Evolutionary conservation across 2,797 vertebrate species (phyloP), one percentile per base, ranked within the genome.

Genomic region (Champsocephalus gunnari): DNA sequence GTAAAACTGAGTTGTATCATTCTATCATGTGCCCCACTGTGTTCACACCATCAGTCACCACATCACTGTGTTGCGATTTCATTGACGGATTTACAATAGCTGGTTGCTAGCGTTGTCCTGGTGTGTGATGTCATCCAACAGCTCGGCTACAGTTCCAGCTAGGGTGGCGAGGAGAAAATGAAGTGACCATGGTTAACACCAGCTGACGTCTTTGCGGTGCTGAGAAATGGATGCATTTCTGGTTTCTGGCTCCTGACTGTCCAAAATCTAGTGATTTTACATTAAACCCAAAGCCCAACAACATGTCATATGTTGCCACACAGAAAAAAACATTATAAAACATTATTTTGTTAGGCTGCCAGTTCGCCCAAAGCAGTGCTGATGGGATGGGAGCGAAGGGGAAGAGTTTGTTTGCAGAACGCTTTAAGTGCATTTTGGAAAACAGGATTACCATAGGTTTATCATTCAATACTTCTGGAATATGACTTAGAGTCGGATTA

Each of bases 151-250:
- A 77, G 78, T 50, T 80, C 47, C 65, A 50, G 24, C 24, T 24
- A 24, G 28, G 13, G 62, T 68, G 60, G 70, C 1, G 12, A 57
- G 28, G 50, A 86, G 85, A 77, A 83, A 79, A 86, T 87, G 44
- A 84, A 77, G 66, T 75, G 77, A 70, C 47, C 72, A 73, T 64
- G 75, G 78, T 72, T 79, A 74, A 81, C 72, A 65, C 55, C 10
- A 76, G 68, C 79, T 82, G 67, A 81, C 75, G 69, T 67, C 69
- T 76, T 82, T 69, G 53, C 55, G 75, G 58, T 79, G 43, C 71
- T 75, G 65, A 43, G 43, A 70, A 66, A 62, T 74, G 62, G 83
- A 82, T 65, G 61, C 50, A 68, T 75, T 83, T 76, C 65, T 84
- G 55, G 12, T 72, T 80, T 83, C 43, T 56, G 43, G 28, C 57